A percentile compares a stretch with the other conserved stretches of the same genome.
Conservation (phyloP, 1,140 invertebrate species). For the Euura saliciscinereae region DNA sequence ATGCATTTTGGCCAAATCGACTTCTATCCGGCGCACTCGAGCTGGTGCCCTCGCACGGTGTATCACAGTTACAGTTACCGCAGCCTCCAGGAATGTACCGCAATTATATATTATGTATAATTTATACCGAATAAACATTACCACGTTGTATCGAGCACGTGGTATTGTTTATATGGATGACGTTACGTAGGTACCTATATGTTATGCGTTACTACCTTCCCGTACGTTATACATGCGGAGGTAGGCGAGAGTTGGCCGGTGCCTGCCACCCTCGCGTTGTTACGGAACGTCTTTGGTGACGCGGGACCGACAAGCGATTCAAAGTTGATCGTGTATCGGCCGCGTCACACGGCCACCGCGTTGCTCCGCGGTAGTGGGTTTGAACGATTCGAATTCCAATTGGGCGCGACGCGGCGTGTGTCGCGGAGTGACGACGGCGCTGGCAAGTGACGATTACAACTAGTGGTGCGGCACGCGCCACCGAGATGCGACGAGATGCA, state of each 20-base stretch:
- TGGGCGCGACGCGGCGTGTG: not conserved
- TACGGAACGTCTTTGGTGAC: not conserved
- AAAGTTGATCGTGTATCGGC: slow-evolving; percentile 2
- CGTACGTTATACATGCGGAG: too few species aligned
- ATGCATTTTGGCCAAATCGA: too few species aligned
- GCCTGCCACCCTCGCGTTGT: not conserved
- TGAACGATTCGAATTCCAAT: not conserved
- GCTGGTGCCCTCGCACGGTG: too few species aligned
- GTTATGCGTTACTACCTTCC: not conserved
- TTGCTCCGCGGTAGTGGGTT: not conserved
- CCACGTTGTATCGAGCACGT: not conserved
- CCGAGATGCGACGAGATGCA: not conserved
- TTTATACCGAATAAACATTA: too few species aligned
- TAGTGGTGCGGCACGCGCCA: not conserved
- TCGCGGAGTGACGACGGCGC: not conserved
- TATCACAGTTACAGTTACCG: too few species aligned
- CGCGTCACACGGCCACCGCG: not conserved
- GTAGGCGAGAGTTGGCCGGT: not conserved
- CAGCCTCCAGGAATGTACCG: too few species aligned
- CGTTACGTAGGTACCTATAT: not conserved
- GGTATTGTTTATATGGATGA: not conserved
- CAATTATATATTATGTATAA: too few species aligned
- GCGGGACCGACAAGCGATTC: not conserved
- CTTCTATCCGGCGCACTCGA: too few species aligned
- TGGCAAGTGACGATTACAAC: not conserved